These are phyloP conservation scores for Aegithalos caudatus DNA, from an alignment of 2,113 vertebrate genomes.

Conservation along the genomic window DNA sequence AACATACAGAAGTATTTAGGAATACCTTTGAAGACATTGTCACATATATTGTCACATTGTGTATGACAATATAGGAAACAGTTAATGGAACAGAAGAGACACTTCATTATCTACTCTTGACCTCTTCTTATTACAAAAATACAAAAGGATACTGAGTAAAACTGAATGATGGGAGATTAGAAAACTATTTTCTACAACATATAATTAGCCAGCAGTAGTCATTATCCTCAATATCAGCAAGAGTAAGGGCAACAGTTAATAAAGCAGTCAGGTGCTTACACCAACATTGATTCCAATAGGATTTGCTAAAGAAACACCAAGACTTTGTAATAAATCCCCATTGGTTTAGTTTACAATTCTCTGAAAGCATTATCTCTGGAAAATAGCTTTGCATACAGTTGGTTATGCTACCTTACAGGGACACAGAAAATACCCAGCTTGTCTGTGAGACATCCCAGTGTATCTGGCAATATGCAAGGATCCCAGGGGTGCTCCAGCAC, in stretches of 20 bases:
- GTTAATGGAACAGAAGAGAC: neutral
- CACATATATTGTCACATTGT: neutral
- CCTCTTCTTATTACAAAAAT: neutral
- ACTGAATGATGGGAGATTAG: neutral
- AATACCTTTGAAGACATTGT: neutral
- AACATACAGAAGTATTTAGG: neutral
- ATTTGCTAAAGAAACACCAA: neutral
- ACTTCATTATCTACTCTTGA: neutral
- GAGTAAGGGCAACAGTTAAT: neutral
- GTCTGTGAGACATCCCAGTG: too few relatives aligned
- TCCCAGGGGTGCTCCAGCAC: accelerated
- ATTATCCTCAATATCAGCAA: neutral
- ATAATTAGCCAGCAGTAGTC: neutral
- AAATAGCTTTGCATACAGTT: neutral
- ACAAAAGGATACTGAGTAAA: neutral
- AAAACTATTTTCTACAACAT: neutral
- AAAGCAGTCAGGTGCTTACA: neutral
- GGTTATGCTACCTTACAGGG: neutral
- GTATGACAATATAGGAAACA: neutral
- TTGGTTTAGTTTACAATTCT: neutral
- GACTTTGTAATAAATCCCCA: neutral
- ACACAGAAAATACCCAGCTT: neutral
- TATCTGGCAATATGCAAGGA: neutral
- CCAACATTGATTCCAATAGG: neutral
- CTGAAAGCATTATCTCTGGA: neutral